Base-by-base conservation (phyloP, 2,113 vertebrate genomes). In the Vimba vimba region DNA sequence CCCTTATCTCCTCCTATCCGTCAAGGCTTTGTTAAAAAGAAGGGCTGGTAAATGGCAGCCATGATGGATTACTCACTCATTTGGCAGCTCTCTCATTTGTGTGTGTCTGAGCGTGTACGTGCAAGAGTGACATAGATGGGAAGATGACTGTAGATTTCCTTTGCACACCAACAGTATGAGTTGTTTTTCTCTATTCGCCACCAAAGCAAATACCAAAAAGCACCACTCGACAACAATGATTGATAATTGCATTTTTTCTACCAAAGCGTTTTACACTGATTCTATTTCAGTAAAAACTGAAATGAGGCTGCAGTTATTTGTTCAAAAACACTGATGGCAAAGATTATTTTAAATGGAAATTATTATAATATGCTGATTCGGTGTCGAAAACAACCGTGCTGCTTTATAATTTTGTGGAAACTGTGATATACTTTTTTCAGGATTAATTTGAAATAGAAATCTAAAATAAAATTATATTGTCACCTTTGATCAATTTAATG, bases 21-120 rank as follows among this genome's bases (percentile, higher is more conserved):
- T 94, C 92, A 93, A 88, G 78, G 77, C 88, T 91, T 92, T 92
- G 93, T 93, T 93, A 75, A 91, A 88, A 91, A 93, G 89, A 89
- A 85, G 69, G 89, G 88, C 93, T 84, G 85, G 91, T 87, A 90
- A 93, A 95, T 92, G 92, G 91, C 93, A 92, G 77, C 33, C 90
- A 91, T 95, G 94, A 94, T 95, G 92, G 94, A 95, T 95, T 93
- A 93, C 91, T 93, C 91, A 90, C 93, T 95, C 89, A 94, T 93
- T 94, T 93, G 91, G 89, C 89, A 87, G 89, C 89, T 84, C 91
- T 92, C 92, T 92, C 90, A 92, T 94, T 79, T 82, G 33, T 88
- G 88, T 89, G 90, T 86, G 89, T 87, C 90, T 85, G 83, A 85
- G 81, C 82, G 85, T 86, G 66, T 27, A 81, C 64, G 71, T 86